A percentile compares a stretch with the other conserved stretches of the same genome.
Evolutionary conservation across 2,113 vertebrate species (phyloP).

Genomic region (Melanostigma gelatinosum): DNA sequence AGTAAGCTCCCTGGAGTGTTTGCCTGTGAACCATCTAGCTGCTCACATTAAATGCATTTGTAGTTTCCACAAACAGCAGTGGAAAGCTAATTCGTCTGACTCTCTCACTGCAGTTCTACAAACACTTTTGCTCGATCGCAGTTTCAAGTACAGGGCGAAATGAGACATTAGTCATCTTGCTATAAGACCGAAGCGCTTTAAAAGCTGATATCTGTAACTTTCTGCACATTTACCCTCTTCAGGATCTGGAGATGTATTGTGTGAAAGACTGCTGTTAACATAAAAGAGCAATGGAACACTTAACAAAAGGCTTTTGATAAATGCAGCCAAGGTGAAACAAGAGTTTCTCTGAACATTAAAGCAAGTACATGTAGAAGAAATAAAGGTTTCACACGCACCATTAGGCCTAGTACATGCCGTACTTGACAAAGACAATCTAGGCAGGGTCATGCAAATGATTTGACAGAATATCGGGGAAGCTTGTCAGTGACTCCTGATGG

Average conservation of each 20-base stretch:
- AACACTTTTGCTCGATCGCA: not conserved
- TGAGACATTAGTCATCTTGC: not conserved
- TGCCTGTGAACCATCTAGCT: not conserved
- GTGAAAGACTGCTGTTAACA: not conserved
- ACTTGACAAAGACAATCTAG: not conserved
- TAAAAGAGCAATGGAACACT: not conserved
- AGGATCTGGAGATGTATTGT: not conserved
- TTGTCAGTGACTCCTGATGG: not conserved
- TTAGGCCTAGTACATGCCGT: not conserved
- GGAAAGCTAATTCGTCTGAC: not conserved
- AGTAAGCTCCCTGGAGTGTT: not conserved
- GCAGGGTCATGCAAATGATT: not conserved
- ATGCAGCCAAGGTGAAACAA: not conserved
- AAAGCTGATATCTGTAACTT: not conserved
- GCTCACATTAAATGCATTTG: not conserved
- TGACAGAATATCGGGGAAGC: rapidly evolving
- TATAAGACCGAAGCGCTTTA: too few species aligned
- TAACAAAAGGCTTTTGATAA: not conserved
- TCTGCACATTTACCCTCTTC: not conserved
- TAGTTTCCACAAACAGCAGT: not conserved
- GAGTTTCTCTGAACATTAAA: not conserved
- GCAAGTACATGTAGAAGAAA: not conserved
- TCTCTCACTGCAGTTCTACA: not conserved
- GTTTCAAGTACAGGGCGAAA: not conserved
- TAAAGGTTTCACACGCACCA: not conserved